phyloP scores from a whole-genome alignment of 2,797 vertebrate genomes.

The Hippopotamyrus pictus region DNA sequence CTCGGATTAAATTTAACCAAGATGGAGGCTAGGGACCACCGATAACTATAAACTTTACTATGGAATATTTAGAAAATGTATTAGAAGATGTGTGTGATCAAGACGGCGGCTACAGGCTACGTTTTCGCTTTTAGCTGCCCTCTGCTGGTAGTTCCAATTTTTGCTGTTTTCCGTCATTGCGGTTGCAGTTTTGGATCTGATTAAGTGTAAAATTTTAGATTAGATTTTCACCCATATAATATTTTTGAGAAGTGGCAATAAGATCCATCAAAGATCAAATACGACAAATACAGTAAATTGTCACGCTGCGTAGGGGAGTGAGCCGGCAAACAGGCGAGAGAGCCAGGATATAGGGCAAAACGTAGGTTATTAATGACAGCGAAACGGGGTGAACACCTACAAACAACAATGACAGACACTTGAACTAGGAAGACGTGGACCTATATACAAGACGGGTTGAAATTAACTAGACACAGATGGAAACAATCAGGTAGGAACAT shows the following conservation, averaged over 20 bases:
- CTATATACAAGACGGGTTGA: too few relatives aligned
- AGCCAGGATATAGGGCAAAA: too few relatives aligned
- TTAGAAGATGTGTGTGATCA: neutral
- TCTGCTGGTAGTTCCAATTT: neutral
- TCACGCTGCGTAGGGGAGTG: too few relatives aligned
- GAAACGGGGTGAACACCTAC: too few relatives aligned
- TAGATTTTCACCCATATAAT: neutral
- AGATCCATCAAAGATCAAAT: neutral
- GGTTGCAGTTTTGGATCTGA: neutral
- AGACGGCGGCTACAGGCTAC: neutral
- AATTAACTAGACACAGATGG: too few relatives aligned
- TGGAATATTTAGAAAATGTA: neutral
- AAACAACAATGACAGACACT: too few relatives aligned
- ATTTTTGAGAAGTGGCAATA: neutral
- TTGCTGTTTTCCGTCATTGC: neutral
- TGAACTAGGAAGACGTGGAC: too few relatives aligned
- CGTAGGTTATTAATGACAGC: too few relatives aligned
- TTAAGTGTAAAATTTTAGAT: neutral
- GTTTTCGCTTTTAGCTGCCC: neutral
- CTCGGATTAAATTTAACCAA: neutral
- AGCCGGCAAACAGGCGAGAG: too few relatives aligned
- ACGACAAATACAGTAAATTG: neutral
- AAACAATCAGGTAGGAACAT: too few relatives aligned
- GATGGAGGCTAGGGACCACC: neutral
- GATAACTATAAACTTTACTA: neutral